phyloP scores from a whole-genome alignment of 2,797 vertebrate species.

The Myioborus miniatus region DNA sequence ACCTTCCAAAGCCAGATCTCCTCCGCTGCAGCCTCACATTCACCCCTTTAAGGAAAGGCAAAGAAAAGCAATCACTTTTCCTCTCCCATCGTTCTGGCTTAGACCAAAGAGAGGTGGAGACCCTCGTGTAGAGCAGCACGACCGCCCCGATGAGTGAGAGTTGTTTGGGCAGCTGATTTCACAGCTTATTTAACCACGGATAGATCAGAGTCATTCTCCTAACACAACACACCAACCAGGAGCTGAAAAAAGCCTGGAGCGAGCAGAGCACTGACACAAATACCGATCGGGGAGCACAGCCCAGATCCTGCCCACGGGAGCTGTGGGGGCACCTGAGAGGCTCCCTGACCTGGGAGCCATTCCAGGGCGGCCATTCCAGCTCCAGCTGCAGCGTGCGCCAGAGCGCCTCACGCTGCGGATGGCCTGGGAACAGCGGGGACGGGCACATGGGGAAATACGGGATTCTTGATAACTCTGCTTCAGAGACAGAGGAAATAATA shows the following conservation, averaged over 20 bases:
- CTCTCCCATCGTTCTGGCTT: not conserved
- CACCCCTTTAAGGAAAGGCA: not conserved
- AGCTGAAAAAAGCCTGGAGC: not conserved
- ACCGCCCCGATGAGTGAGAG: not conserved
- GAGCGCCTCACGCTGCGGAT: not conserved
- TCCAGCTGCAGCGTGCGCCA: not conserved
- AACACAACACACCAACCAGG: not conserved
- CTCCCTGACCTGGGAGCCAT: not conserved
- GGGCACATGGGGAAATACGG: not conserved
- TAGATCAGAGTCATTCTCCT: not conserved
- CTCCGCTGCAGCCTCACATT: not conserved
- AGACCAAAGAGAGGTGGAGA: not conserved
- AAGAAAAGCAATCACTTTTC: not conserved
- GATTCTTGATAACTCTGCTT: not conserved
- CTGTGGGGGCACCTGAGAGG: not conserved
- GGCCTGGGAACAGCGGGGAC: not conserved
- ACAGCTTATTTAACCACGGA: not conserved
- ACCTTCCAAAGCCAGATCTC: not conserved
- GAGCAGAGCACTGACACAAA: not conserved
- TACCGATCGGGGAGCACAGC: not conserved
- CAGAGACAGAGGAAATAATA: conserved; percentile 30
- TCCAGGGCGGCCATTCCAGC: not conserved
- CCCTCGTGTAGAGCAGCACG: not conserved
- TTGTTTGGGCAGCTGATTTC: not conserved
- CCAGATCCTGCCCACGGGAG: not conserved